Base-by-base conservation (phyloP, 2,888 invertebrate species). In the Meganola albula region DNA sequence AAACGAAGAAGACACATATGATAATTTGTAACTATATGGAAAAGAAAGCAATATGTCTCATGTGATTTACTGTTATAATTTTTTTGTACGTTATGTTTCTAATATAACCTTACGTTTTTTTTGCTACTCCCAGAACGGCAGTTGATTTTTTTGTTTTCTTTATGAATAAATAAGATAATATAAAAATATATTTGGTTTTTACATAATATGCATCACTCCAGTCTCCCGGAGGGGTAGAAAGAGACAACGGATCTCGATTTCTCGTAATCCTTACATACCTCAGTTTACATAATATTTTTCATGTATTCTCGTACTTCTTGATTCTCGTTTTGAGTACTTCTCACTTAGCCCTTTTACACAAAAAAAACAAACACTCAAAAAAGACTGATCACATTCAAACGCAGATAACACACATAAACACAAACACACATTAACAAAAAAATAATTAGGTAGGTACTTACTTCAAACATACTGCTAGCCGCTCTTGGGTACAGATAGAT, bases 191-290 rank as follows among this genome's bases (percentile, higher is more conserved):
- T 27, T 37, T 37, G 37, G 27, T 37, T 37, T 37, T 37, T 37
- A 37, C 37, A 37, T 32, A 37, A 32, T 37, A 37, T 37, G 31
- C 37, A 32, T 37, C 37, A 37, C 31, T 31, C 37, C 31, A 37
- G 31, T 37, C 37, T 37, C 33, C 37, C 37, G 33, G 37, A 37
- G 33, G 37, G 37, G 37, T 37, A 37, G 37, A 33, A 37, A 37
- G 37, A 37, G 37, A 37, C 37, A 37, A 37, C 37, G 37, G 33
- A 37, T 37, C 37, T 37, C 33, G 30, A 37, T 37, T 37, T 37
- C 30, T 37, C 37, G 37, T 37, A 37, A 37, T 37, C 37, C 37
- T 30, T 33, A 37, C 37, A 31, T 32, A 37, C 37, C 31, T 37
- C 37, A 31, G 31, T 32, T 32, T 32, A 31, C 37, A 37, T 32